Conservation (phyloP, 2,113 vertebrate species). For the Cariama cristata region DNA sequence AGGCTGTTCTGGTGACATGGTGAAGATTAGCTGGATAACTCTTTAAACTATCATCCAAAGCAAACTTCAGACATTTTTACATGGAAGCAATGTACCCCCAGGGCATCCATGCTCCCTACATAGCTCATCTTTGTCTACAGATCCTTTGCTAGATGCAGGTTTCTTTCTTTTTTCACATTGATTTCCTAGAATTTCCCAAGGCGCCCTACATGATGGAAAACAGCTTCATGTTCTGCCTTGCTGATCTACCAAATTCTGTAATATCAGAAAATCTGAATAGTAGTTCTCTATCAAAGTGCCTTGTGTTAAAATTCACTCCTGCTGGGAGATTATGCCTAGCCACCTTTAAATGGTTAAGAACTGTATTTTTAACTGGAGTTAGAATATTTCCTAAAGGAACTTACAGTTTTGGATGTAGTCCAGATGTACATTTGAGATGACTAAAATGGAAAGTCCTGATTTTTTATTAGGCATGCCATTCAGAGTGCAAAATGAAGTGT, state of each 20-base stretch:
- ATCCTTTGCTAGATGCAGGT: not conserved
- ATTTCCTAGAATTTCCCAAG: not conserved
- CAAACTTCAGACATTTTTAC: not conserved
- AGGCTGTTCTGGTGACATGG: not conserved
- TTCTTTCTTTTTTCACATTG: not conserved
- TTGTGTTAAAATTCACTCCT: constrained; percentile 9
- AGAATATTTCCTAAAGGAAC: constrained; percentile 60
- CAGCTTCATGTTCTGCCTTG: not conserved
- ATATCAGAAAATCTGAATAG: not conserved
- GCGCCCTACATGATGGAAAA: not conserved
- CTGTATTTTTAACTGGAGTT: constrained; percentile 37
- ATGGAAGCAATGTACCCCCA: not conserved
- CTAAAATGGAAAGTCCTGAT: constrained; percentile 60
- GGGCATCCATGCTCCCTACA: not conserved
- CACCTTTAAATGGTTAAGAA: constrained; percentile 43
- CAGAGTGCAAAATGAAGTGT: constrained; percentile 54
- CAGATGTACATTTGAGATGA: constrained; percentile 65
- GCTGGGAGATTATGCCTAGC: not conserved
- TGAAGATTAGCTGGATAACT: not conserved
- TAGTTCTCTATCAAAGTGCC: not conserved
- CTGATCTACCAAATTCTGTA: not conserved
- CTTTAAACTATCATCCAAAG: not conserved
- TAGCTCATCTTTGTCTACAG: not conserved
- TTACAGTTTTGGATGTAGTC: constrained; percentile 48
- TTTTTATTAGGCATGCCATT: constrained; percentile 66